These are phyloP conservation scores for Tokudaia tokunoshimensis DNA, from an alignment of 2,797 vertebrate genomes.

Conservation along the genomic window DNA sequence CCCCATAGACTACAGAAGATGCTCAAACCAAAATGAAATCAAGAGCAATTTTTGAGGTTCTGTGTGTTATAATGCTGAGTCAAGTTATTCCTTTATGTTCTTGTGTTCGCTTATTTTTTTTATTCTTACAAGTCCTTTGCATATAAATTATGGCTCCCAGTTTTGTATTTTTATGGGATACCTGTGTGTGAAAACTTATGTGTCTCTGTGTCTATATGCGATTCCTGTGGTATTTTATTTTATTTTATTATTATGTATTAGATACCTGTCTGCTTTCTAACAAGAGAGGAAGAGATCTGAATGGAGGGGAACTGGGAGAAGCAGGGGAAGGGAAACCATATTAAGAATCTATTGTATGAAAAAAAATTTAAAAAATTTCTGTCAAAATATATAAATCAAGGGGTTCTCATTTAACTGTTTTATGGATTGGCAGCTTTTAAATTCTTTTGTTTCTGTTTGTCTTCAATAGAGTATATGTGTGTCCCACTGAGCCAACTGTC, in stretches of 20 bases:
- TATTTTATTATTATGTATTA: not conserved
- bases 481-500: not conserved
- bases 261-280: not conserved
- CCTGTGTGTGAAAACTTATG: not conserved
- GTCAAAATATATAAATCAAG: not conserved
- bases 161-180: not conserved
- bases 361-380: not conserved
- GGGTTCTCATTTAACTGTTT: not conserved
- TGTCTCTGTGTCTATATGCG: not conserved
- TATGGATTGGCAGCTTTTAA: not conserved
- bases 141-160: too few relatives aligned
- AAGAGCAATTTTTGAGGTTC: not conserved
- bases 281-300: not conserved
- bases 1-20: too few relatives aligned
- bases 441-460: not conserved
- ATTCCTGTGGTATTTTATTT: not conserved
- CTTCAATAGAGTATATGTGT: not conserved
- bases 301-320: not conserved
- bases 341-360: not conserved
- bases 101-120: not conserved
- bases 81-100: not conserved
- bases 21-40: not conserved
- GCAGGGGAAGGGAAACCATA: not conserved
- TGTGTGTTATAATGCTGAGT: not conserved
- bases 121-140: not conserved